These are phyloP conservation scores for Epinephelus coioides DNA, from an alignment of 2,797 vertebrate species.

Conservation along the genomic window DNA sequence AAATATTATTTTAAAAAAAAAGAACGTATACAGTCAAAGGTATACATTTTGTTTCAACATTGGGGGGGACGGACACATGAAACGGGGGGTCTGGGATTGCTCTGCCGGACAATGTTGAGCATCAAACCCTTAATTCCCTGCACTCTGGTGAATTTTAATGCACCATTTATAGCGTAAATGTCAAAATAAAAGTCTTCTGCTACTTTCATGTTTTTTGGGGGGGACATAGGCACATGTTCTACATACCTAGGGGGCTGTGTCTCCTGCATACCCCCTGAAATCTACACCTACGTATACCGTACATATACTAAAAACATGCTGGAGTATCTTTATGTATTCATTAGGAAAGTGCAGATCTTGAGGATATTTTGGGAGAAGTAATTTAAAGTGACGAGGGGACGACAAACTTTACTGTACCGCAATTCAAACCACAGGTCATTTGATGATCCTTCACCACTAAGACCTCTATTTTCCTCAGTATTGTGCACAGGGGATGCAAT, in stretches of 20 bases:
- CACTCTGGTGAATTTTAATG: too few relatives aligned
- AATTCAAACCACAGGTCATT: constrained; percentile 7
- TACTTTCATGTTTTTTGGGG: too few relatives aligned
- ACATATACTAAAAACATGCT: not conserved
- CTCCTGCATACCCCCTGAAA: too few relatives aligned
- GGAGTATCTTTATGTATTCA: not conserved
- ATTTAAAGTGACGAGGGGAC: not conserved
- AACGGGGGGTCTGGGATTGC: too few relatives aligned
- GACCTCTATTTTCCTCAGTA: not conserved
- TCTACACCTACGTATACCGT: not conserved
- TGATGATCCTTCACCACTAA: not conserved
- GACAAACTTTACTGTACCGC: not conserved
- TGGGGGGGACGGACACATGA: too few relatives aligned
- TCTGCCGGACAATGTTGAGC: too few relatives aligned
- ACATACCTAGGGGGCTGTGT: too few relatives aligned
- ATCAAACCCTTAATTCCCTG: too few relatives aligned
- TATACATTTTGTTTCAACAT: too few relatives aligned
- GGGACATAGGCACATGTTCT: too few relatives aligned
- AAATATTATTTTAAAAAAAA: not conserved
- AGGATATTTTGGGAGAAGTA: constrained; percentile 2
- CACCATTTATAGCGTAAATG: too few relatives aligned
- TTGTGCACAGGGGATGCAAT: constrained; percentile 25
- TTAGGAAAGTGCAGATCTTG: not conserved
- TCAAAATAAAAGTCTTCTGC: too few relatives aligned
- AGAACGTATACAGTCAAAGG: not conserved